Conservation (phyloP, 2,797 vertebrate genomes). For the Miichthys miiuy region DNA sequence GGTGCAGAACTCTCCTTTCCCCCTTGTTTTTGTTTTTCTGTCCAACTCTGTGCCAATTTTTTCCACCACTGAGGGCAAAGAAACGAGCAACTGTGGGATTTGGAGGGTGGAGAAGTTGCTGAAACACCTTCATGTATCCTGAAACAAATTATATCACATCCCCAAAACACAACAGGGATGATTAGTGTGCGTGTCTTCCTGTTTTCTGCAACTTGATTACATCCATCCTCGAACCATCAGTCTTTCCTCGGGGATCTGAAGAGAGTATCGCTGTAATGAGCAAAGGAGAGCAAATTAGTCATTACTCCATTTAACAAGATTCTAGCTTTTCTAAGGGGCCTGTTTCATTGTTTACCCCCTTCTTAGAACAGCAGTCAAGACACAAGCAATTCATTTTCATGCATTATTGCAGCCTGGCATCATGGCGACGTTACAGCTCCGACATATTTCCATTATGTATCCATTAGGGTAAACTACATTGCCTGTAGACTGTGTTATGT, state of each 20-base stretch:
- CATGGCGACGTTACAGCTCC: neutral
- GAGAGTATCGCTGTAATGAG: constrained; percentile 33
- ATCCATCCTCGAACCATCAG: constrained; percentile 6
- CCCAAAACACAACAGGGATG: neutral
- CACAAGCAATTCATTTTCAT: constrained; percentile 38
- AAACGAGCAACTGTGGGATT: neutral
- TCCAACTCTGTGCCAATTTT: neutral
- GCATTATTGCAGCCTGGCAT: constrained; percentile 21
- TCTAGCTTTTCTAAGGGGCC: constrained; percentile 19
- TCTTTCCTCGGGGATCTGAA: constrained; percentile 25
- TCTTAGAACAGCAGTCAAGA: constrained; percentile 25
- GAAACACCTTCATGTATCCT: neutral
- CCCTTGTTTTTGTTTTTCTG: constrained; percentile 10
- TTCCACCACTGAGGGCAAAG: neutral
- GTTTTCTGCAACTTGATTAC: constrained; percentile 10
- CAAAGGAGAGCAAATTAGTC: constrained; percentile 16
- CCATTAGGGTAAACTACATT: constrained; percentile 20
- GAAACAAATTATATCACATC: constrained; percentile 2
- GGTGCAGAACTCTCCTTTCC: neutral
- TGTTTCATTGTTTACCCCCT: constrained; percentile 27
- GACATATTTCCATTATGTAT: constrained; percentile 33
- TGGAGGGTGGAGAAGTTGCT: constrained; percentile 3
- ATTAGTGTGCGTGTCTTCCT: neutral
- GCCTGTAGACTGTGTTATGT: constrained; percentile 15
- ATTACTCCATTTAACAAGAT: constrained; percentile 31